Evolutionary conservation across 2,888 invertebrate genomes (phyloP), one percentile per base, ranked within the genome.

Genomic region (Mesorhabditis sp.): DNA sequence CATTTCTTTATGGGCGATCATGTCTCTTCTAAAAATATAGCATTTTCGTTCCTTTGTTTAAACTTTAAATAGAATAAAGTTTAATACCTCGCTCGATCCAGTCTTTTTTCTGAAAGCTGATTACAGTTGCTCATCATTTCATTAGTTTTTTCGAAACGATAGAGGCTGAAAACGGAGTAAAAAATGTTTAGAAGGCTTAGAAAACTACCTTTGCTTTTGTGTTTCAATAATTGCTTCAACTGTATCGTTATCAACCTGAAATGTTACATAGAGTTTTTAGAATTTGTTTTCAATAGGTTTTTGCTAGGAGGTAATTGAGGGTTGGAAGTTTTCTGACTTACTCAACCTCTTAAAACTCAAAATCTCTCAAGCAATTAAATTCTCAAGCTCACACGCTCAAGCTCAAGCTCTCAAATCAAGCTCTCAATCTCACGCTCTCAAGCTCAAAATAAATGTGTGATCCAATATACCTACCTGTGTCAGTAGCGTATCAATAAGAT

Each of bases 111-210:
- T 0, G 95, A 94, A n/a, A 98, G 87, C 28, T 93, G 92, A 87
- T 95, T 95, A 86, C 96, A 96, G 86, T 96, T 97, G 7, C 93
- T 91, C 45, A 98, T 88, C 97, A 97, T 98, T 88, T 98, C 97
- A 85, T 97, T 98, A 0, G 97, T 97, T 87, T 97, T 97, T 86
- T 97, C 97, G 88, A 96, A 98, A 69, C 96, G 90, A 83, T 93
- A 93, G 43, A 97, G 87, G 62, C 83, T 83, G 70, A 68, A 82
- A 74, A 50, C 13, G n/a, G 42, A 13, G 42, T 28, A 28, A 28
- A 15, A 67, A 13, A 58, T 6, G 63, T 70, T 42, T 28, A 43
- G 4, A 67, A 67, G 28, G 61, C 41, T n/a, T 43, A 3, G 44
- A 13, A 68, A 65, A 41, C 10, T 66, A 83, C 80, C 82, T 76